phyloP scores from a whole-genome alignment of 2,113 vertebrate genomes.

The Chaenocephalus aceratus region DNA sequence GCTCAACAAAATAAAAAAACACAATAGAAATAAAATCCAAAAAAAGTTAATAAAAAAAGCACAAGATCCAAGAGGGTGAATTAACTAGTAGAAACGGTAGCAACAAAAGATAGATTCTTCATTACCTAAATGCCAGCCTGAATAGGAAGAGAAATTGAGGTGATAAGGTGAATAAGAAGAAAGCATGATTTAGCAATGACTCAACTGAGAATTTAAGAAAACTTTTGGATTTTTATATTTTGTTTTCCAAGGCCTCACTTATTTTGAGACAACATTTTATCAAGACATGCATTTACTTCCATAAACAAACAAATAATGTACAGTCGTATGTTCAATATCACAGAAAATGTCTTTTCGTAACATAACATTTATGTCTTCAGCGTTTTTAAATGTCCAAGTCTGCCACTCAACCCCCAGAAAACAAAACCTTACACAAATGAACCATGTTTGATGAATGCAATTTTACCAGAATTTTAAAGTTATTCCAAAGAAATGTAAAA shows the following conservation, averaged over 20 bases:
- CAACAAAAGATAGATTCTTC: no score
- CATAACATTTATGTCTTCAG: not conserved
- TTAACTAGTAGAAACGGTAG: no score
- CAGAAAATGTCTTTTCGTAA: not conserved
- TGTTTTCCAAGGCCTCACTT: not conserved
- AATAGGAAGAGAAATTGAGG: no score
- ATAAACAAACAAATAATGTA: not conserved
- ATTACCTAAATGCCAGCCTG: no score
- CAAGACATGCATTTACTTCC: not conserved
- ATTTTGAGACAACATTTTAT: not conserved
- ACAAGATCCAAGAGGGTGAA: no score
- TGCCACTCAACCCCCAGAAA: not conserved
- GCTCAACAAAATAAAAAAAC: no score
- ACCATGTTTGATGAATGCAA: not conserved
- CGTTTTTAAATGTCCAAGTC: not conserved
- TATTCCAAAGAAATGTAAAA: constrained; percentile 87
- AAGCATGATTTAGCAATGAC: not conserved
- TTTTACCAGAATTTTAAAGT: constrained; percentile 91
- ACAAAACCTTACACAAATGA: not conserved
- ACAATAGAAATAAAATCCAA: no score
- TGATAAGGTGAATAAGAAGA: not conserved
- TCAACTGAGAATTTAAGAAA: not conserved
- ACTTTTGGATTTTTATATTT: not conserved
- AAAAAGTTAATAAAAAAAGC: no score
- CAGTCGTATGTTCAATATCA: not conserved